Conservation (phyloP, 1,140 invertebrate species). For the Papilio dardanus region DNA sequence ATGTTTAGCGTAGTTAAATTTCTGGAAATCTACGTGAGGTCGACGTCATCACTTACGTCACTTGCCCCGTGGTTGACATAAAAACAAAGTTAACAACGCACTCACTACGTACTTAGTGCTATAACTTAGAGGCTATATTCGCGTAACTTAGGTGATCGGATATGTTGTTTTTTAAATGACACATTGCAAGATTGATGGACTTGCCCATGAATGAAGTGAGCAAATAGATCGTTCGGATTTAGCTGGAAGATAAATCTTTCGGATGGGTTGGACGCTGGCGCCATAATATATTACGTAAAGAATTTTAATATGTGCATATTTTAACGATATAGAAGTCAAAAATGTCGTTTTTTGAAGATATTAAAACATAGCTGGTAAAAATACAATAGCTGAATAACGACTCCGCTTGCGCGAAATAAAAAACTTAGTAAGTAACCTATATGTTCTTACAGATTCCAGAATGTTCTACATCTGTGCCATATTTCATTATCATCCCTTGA, state of each 20-base stretch:
- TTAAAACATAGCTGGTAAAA: too few species aligned
- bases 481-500: too few species aligned
- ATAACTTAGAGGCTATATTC: slow-evolving; percentile 41
- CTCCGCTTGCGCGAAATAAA: too few species aligned
- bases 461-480: too few species aligned
- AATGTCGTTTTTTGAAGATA: not conserved
- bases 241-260: slow-evolving; percentile 31
- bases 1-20: slow-evolving; percentile 58
- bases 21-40: slow-evolving; percentile 55
- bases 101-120: slow-evolving; percentile 37
- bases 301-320: slow-evolving; percentile 11
- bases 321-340: not conserved
- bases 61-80: slow-evolving; percentile 39
- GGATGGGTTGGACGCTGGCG: not conserved
- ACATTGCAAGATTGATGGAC: slow-evolving; percentile 69
- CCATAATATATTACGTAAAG: not conserved
- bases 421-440: too few species aligned
- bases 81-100: slow-evolving; percentile 34
- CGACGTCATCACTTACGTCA: slow-evolving; percentile 54
- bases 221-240: slow-evolving; percentile 51
- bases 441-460: too few species aligned
- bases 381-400: too few species aligned
- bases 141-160: not conserved
- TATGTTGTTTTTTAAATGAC: slow-evolving; percentile 50
- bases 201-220: slow-evolving; percentile 66